Evolutionary conservation across 2,888 invertebrate species (phyloP).

Genomic region (Agriopis aurantiaria): DNA sequence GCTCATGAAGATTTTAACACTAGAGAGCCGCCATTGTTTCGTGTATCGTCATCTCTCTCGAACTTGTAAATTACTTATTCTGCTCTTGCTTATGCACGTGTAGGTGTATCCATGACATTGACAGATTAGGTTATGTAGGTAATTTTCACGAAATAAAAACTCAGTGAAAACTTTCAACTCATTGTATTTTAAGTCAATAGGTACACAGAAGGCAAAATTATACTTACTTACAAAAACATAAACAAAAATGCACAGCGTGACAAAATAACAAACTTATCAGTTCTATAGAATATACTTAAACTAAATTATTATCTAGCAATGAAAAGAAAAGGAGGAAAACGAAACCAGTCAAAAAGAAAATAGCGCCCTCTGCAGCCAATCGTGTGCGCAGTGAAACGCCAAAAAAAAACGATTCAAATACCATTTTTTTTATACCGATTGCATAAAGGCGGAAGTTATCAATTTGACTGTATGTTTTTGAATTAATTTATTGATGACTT

Average conservation of each 20-base stretch:
- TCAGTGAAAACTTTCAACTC: constrained; percentile 6
- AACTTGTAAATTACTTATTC: too few relatives aligned
- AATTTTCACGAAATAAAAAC: constrained; percentile 5
- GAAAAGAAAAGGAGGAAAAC: not conserved
- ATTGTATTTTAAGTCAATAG: constrained; percentile 17
- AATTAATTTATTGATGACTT: not conserved
- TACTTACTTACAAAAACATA: constrained; percentile 6
- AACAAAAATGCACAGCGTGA: constrained; percentile 1
- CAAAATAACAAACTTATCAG: not conserved
- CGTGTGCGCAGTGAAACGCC: not conserved
- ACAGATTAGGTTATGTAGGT: too few relatives aligned
- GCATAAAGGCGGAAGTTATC: too few relatives aligned
- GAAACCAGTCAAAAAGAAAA: not conserved
- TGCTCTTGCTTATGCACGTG: too few relatives aligned
- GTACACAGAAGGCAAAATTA: constrained; percentile 7
- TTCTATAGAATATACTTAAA: not conserved
- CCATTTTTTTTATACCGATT: too few relatives aligned
- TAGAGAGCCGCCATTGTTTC: too few relatives aligned
- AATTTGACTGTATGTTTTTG: not conserved
- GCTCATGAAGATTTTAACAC: too few relatives aligned
- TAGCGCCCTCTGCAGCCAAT: not conserved
- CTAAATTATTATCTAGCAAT: not conserved
- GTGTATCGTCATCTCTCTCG: too few relatives aligned
- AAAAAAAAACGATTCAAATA: not conserved
- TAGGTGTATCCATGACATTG: too few relatives aligned